Evolutionary conservation across 2,113 vertebrate species (phyloP), one percentile per base, ranked within the genome.

Genomic region (Rhineura floridana): DNA sequence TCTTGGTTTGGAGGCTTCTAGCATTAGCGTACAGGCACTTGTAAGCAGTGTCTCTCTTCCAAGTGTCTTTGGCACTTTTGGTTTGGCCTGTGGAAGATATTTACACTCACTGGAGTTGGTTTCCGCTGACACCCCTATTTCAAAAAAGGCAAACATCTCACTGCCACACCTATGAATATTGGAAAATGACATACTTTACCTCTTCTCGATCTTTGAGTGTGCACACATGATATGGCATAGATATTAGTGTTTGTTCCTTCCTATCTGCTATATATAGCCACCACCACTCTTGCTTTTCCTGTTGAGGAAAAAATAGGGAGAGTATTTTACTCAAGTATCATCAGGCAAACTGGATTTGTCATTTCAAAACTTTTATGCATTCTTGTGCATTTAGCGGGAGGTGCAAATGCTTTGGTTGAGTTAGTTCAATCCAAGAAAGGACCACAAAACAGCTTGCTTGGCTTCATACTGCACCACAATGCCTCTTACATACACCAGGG

Each of bases 271-370:
- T 99, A 96, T 99, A 99, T 52, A 99, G 97, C 99, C 99, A 99
- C 99, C 99, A 99, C 99, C 99, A 99, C 93, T 99, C 99, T 91
- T 99, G 99, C 93, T 99, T 99, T 97, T 99, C 99, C 97, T 98
- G 89, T 85, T 85, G 82, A 39, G 33, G 63, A 86, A 75, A 83
- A 50, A 2, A 1, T 36, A 83, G 15, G 11, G 42, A 5, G n/a
- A 9, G n/a, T 46, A 81, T 67, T 21, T 55, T 23, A 55, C 30
- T 3, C 15, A 21, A 75, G 79, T 6, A 59, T 73, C 19, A 81
- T 48, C 30, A 76, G 23, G 30, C 65, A 79, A 67, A 52, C 7
- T 39, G 7, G 23, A 82, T 11, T 36, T 63, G 19, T 3, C 39
- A 12, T 82, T 50, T 75, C 28, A 46, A 28, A 76, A 44, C 4